phyloP scores from a whole-genome alignment of 2,888 invertebrate species.

The Drosophila kuntzei region DNA sequence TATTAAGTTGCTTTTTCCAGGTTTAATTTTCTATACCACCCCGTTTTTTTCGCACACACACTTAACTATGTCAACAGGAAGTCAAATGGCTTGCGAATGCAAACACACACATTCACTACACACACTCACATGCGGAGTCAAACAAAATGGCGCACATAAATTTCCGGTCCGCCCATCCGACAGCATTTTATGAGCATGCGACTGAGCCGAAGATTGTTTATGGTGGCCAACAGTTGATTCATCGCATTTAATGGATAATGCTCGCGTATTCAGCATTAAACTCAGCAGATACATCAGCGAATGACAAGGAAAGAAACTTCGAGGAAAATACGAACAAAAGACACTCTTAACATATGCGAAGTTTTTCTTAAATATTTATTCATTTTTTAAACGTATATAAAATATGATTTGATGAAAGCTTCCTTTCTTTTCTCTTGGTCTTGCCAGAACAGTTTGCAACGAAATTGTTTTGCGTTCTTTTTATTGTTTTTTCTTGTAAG shows the following conservation, averaged over 20 bases:
- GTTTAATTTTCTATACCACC: constrained; percentile 26
- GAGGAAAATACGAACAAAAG: not conserved
- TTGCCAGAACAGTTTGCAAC: not conserved
- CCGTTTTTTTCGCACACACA: constrained; percentile 42
- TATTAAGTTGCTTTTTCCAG: constrained; percentile 34
- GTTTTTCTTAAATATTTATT: constrained; percentile 20
- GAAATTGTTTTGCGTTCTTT: not conserved
- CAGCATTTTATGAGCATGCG: constrained; percentile 68
- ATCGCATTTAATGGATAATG: constrained; percentile 78
- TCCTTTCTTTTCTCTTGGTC: not conserved
- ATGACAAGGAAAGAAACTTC: not conserved
- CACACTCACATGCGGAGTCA: constrained; percentile 13
- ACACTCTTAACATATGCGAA: constrained; percentile 23
- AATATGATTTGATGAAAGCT: constrained; percentile 36
- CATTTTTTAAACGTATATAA: constrained; percentile 23
- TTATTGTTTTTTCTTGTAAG: constrained; percentile 22
- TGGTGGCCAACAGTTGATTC: constrained; percentile 78
- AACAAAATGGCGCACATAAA: constrained; percentile 78
- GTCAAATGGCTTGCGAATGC: constrained; percentile 58
- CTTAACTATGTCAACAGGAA: constrained; percentile 75
- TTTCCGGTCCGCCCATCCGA: constrained; percentile 67
- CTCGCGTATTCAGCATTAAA: constrained; percentile 49
- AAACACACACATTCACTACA: constrained; percentile 28
- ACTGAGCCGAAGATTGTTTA: constrained; percentile 76
- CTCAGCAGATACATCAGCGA: constrained; percentile 43